Evolutionary conservation across 2,797 vertebrate species (phyloP).

Genomic region (Oreochromis grahami): DNA sequence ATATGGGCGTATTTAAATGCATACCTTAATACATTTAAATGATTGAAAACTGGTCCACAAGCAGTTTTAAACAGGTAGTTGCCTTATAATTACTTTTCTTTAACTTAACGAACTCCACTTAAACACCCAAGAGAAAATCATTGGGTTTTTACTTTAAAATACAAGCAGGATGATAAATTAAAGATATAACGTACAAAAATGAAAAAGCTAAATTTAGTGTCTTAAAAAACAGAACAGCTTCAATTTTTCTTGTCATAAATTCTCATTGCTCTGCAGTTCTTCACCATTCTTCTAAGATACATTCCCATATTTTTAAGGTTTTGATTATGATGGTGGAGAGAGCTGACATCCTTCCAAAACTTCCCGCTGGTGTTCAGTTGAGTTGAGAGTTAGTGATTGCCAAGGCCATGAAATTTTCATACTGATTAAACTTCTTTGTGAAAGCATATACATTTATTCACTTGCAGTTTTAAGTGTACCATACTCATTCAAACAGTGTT

Average conservation of each 20-base stretch:
- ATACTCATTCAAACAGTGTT: not conserved
- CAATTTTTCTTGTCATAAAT: not conserved
- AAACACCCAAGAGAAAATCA: not conserved
- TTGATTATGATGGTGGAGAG: not conserved
- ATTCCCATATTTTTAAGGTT: not conserved
- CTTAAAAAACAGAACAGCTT: not conserved
- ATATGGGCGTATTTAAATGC: not conserved
- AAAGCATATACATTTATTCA: not conserved
- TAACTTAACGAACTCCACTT: rapidly evolving
- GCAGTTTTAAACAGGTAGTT: not conserved
- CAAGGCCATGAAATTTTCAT: not conserved
- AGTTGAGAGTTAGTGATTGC: not conserved
- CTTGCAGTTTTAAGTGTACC: not conserved
- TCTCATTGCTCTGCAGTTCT: not conserved
- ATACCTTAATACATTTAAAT: not conserved
- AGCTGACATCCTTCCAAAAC: not conserved
- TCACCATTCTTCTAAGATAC: not conserved
- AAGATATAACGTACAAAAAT: rapidly evolving
- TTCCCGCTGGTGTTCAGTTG: not conserved
- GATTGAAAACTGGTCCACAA: not conserved
- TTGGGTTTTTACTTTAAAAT: not conserved
- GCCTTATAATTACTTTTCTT: not conserved
- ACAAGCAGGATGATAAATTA: not conserved
- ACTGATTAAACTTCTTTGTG: not conserved
- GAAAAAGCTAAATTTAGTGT: not conserved